These are phyloP conservation scores for Centropus bengalensis DNA, from an alignment of 2,113 vertebrate species.

Conservation along the genomic window DNA sequence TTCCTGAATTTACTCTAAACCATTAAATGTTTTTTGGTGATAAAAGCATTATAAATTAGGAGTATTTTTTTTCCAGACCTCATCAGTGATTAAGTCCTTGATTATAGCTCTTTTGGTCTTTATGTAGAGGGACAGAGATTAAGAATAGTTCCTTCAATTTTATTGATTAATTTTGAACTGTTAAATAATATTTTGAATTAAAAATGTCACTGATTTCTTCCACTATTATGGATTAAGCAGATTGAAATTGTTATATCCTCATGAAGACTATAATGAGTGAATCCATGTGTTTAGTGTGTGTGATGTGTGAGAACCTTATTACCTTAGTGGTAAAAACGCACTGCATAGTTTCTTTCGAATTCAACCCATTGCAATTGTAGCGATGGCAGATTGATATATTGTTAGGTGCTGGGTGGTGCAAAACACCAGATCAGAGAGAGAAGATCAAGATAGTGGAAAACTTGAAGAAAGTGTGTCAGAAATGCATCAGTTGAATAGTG, in stretches of 20 bases:
- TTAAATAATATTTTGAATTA: background rate
- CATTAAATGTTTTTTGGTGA: background rate
- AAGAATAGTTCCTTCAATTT: background rate
- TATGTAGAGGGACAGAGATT: background rate
- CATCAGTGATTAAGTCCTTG: background rate
- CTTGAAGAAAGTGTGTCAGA: background rate
- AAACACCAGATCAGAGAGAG: background rate
- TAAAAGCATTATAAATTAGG: background rate
- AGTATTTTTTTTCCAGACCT: background rate
- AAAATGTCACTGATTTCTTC: background rate
- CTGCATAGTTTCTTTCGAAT: background rate
- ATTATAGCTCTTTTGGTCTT: background rate
- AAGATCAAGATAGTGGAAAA: background rate
- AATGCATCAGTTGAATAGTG: background rate
- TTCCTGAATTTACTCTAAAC: background rate
- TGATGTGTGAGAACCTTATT: background rate
- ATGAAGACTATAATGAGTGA: background rate
- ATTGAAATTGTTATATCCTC: background rate
- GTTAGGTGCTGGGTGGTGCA: background rate
- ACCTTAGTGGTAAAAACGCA: background rate
- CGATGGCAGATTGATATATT: background rate
- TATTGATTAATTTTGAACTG: background rate
- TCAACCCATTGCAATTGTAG: background rate
- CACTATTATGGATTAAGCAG: background rate
- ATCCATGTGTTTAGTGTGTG: background rate